phyloP scores from a whole-genome alignment of 2,888 invertebrate genomes.

The Cremastinae sp. region DNA sequence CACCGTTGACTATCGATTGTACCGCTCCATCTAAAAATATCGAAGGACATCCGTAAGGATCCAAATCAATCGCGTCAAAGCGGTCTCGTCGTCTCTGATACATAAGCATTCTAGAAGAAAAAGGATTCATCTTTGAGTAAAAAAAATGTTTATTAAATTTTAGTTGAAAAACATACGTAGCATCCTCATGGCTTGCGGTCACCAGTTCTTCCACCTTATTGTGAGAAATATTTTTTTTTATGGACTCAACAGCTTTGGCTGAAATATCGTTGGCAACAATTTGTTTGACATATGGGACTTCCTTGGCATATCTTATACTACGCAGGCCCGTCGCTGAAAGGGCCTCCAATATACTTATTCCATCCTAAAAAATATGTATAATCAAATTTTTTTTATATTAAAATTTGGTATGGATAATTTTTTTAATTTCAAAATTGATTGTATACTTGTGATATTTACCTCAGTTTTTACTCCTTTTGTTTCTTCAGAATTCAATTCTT shows the following conservation, averaged over 20 bases:
- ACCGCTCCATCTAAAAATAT: constrained; percentile 95
- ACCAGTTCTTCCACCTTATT: constrained; percentile 90
- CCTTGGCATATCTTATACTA: constrained; percentile 97
- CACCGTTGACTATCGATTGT: constrained; percentile 89
- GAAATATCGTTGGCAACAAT: constrained; percentile 97
- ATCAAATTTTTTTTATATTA: no score
- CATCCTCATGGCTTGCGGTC: constrained; percentile 90
- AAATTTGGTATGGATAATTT: no score
- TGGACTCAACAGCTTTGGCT: constrained; percentile 90
- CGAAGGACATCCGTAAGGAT: constrained; percentile 98
- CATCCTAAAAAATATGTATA: constrained; percentile 78
- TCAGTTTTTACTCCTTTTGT: constrained; percentile 1
- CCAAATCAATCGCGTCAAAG: constrained; percentile 96
- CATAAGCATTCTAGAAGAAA: constrained; percentile 89
- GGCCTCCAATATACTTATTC: constrained; percentile 92
- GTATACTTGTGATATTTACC: not conserved
- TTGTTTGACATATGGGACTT: constrained; percentile 89
- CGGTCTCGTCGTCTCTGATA: constrained; percentile 87
- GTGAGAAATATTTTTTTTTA: constrained; percentile 88
- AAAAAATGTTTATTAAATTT: constrained; percentile 6
- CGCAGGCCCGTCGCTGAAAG: constrained; percentile 97
- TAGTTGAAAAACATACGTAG: constrained; percentile 84
- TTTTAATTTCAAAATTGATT: not conserved
- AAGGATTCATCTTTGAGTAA: not conserved
- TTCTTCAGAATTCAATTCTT: not conserved